Conservation (phyloP, 30 jellyfish, hydroid and myxozoan species). For the Turritopsis dohrnii region DNA sequence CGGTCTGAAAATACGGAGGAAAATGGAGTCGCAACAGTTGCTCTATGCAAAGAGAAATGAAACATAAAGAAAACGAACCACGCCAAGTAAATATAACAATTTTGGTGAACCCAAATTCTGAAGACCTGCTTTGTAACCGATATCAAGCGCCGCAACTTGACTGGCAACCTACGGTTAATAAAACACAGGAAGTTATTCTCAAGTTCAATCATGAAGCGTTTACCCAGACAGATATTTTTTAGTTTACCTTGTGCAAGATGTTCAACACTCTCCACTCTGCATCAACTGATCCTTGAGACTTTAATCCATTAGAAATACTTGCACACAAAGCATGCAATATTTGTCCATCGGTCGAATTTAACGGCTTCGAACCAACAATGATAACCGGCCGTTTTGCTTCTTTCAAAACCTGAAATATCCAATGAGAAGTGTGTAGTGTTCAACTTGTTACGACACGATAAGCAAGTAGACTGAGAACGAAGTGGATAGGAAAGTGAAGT, state of each 20-base stretch:
- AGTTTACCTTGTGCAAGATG: slow-evolving; percentile 73
- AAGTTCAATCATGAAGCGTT: neutral
- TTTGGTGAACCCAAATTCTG: slow-evolving; percentile 56
- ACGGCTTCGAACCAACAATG: slow-evolving; percentile 83
- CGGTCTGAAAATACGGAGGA: neutral
- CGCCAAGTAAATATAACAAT: slow-evolving; percentile 69
- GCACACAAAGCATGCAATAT: slow-evolving; percentile 75
- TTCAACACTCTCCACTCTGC: slow-evolving; percentile 81
- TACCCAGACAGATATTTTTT: neutral
- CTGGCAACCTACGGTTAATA: slow-evolving; percentile 66
- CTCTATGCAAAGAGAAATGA: neutral
- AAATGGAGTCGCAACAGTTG: neutral
- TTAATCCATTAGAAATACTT: slow-evolving; percentile 53
- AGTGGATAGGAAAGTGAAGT: too few relatives aligned
- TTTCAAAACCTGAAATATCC: slow-evolving; percentile 47
- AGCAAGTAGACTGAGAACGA: too few relatives aligned
- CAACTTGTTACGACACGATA: too few relatives aligned
- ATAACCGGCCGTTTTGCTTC: slow-evolving; percentile 90
- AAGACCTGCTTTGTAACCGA: slow-evolving; percentile 87
- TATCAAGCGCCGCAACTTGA: slow-evolving; percentile 95
- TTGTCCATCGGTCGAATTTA: slow-evolving; percentile 62
- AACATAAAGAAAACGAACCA: slow-evolving; percentile 37
- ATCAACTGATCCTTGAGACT: slow-evolving; percentile 57
- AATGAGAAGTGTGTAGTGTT: neutral
- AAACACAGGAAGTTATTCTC: neutral